A percentile compares a stretch with the other conserved stretches of the same genome.
Conservation (phyloP, 1,140 invertebrate species). For the Heliconius hewitsoni region DNA sequence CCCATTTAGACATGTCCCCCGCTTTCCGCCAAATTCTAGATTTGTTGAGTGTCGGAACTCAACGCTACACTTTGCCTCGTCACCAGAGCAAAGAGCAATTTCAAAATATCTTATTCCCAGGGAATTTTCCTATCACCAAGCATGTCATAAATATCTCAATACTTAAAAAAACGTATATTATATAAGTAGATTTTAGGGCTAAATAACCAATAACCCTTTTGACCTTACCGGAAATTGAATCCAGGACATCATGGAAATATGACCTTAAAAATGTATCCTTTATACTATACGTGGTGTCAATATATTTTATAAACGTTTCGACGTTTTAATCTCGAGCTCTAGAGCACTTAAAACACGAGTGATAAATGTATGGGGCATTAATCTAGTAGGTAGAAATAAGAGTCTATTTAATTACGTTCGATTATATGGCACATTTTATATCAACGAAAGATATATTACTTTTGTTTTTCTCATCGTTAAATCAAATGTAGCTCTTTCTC, state of each 20-base stretch:
- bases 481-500: too few species aligned
- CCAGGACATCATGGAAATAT: not conserved
- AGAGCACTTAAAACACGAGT: conserved; percentile 1
- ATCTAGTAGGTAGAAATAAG: not conserved
- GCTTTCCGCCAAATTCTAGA: too few species aligned
- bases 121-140: too few species aligned
- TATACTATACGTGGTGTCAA: not conserved
- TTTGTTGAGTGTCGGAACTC: too few species aligned
- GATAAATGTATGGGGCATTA: conserved; percentile 11
- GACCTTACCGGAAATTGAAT: conserved; percentile 2
- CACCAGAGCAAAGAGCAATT: too few species aligned
- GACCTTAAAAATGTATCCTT: not conserved
- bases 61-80: too few species aligned
- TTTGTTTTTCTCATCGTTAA: not conserved
- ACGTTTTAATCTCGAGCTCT: conserved; percentile 5
- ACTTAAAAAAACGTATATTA: too few species aligned
- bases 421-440: not conserved
- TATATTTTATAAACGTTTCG: conserved; percentile 9
- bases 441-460: not conserved
- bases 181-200: too few species aligned
- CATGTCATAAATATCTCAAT: too few species aligned
- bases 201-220: not conserved
- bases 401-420: conserved; percentile 4
- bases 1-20: too few species aligned
- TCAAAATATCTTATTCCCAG: too few species aligned